These are phyloP conservation scores for Probosciger aterrimus DNA, from an alignment of 2,113 vertebrate genomes.

Conservation along the genomic window DNA sequence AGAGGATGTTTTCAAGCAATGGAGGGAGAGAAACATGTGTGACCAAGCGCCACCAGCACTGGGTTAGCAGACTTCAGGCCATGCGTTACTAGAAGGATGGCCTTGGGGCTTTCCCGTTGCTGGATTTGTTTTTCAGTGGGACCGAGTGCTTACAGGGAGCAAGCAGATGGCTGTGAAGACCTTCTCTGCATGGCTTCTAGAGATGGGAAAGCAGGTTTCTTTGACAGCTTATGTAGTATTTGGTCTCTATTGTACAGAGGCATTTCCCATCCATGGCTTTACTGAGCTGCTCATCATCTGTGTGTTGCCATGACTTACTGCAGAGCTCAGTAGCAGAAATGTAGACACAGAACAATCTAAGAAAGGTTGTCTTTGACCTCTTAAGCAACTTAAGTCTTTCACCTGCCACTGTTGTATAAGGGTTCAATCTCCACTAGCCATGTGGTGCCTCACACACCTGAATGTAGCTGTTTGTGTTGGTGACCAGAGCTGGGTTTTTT, in stretches of 20 bases:
- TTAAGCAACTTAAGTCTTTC: neutral
- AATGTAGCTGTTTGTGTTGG: neutral
- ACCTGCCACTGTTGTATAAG: neutral
- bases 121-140: neutral
- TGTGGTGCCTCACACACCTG: neutral
- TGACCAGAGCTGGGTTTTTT: neutral
- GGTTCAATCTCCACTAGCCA: no score
- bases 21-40: neutral
- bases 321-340: neutral
- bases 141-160: neutral
- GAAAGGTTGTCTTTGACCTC: neutral
- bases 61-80: neutral
- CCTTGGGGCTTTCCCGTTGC: neutral
- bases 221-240: neutral
- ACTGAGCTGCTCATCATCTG: neutral
- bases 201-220: neutral
- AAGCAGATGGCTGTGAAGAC: neutral
- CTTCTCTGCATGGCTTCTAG: neutral
- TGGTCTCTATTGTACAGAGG: neutral
- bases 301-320: neutral
- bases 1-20: neutral
- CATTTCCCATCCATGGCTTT: neutral
- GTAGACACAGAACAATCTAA: neutral
- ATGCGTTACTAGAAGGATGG: neutral
- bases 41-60: rapidly evolving